Evolutionary conservation across 2,888 invertebrate genomes (phyloP), one percentile per base, ranked within the genome.

Genomic region (Isoperla grammatica): DNA sequence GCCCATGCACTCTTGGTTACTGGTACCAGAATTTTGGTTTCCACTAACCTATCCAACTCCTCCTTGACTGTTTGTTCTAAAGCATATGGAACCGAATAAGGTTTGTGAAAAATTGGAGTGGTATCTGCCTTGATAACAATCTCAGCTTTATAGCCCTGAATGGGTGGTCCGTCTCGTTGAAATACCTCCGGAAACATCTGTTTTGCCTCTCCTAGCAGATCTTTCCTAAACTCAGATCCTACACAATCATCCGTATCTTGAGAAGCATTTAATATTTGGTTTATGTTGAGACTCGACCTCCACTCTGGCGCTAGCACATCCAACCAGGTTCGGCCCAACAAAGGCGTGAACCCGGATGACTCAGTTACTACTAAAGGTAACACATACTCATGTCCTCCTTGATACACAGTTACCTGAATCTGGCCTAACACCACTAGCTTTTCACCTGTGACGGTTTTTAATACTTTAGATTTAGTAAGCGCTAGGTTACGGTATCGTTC

Each of bases 1-100:
- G 54, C 54, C 54, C 54, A 54, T 19, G 4, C 15, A 12, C 22
- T 56, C 6, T n/a, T 9, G 11, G 29, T 50, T 2, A 50, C 37
- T 15, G 29, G 29, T 13, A 2, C 35, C 6, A 50, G 5, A 11
- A 17, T 6, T 5, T 35, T 35, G 2, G 35, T 29, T 13, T 29
- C 5, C 29, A 35, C 50, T 35, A 50, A 15, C 13, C 15, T 5
- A 50, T 35, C 15, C 2, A 50, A n/a, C 15, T 50, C 35, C 1
- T 6, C 37, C 15, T 50, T 19, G 9, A 50, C 50, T 15, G 13
- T n/a, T n/a, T n/a, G n/a, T 29, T 15, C 9, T 13, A 50, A 35
- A 4, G 50, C 13, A 29, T 29, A 50, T 1, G 29, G 50, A 9
- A 35, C 50, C 2, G n/a, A 15, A 37, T 50, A n/a, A n/a, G n/a